Evolutionary conservation across 1,140 invertebrate genomes (phyloP), one percentile per base, ranked within the genome.

Genomic region (Drosophila repleta): DNA sequence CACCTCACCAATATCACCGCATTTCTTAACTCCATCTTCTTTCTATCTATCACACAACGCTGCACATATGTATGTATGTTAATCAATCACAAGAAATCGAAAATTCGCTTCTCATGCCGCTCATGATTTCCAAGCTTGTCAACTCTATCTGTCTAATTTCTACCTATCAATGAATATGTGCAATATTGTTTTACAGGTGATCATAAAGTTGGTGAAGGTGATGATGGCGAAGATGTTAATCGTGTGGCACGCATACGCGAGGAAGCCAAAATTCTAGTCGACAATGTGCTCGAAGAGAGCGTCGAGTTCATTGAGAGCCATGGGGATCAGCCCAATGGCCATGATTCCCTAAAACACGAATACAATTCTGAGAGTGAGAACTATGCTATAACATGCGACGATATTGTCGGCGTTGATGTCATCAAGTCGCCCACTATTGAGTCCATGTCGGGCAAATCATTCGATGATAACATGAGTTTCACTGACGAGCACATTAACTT

Each of bases 321-420:
- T 24, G 90, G 85, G 21, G 76, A 91, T 17, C 78, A 74, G 64
- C 56, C 73, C 68, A 87, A 87, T 74, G 79, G 73, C 24, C 79
- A 82, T 18, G 76, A 82, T 56, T 76, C 61, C 24, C 66, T 62
- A 60, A 91, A 76, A 60, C 66, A 76, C 20, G 90, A 91, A 67
- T 90, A 91, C 60, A 91, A 91, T 76, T 91, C 91, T 37, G 90
- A 92, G 64, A 92, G 91, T 89, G 91, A 92, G 63, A 88, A 92
- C 57, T 92, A 91, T 90, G 91, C 91, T 21, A 92, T 92, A 18
- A 92, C 90, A 66, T 92, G 91, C 61, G 91, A 92, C 63, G 91
- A 91, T 74, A 81, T 91, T 79, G 76, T 58, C 63, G 90, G 91
- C 57, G 81, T 91, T 63, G 90, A 91, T 81, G 84, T 91, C 41